phyloP scores from a whole-genome alignment of 2,113 vertebrate genomes.

The Etheostoma cragini region DNA sequence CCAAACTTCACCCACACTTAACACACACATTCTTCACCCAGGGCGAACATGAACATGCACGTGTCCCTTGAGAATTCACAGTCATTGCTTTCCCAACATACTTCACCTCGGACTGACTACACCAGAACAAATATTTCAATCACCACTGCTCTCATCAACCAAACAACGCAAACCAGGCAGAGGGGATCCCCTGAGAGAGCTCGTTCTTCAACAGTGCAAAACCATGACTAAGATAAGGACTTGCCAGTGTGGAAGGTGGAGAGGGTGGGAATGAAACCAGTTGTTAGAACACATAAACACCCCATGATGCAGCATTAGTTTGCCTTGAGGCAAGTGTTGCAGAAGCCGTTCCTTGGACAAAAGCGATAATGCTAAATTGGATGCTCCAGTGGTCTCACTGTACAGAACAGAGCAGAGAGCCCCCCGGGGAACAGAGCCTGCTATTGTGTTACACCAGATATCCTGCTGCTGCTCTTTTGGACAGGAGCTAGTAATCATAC shows the following conservation, averaged over 20 bases:
- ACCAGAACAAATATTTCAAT: constrained; percentile 70
- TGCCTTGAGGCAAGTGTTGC: constrained; percentile 38
- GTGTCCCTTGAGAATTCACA: constrained; percentile 43
- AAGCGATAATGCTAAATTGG: constrained; percentile 39
- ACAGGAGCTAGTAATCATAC: constrained; percentile 72
- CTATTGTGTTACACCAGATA: constrained; percentile 83
- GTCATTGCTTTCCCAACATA: constrained; percentile 52
- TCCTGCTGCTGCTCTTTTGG: constrained; percentile 75
- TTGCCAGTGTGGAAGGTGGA: constrained; percentile 40
- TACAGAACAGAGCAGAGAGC: constrained; percentile 16
- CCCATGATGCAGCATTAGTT: constrained; percentile 23
- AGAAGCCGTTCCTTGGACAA: constrained; percentile 33
- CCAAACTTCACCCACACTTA: constrained; percentile 51
- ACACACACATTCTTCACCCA: constrained; percentile 62
- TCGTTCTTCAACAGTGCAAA: constrained; percentile 61
- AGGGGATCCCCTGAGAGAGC: constrained; percentile 59
- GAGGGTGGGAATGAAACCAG: constrained; percentile 47
- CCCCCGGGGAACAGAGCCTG: constrained; percentile 61
- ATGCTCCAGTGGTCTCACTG: constrained; percentile 54
- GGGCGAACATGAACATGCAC: constrained; percentile 47
- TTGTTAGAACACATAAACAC: constrained; percentile 48
- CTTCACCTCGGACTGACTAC: constrained; percentile 41
- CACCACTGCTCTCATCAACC: constrained; percentile 49
- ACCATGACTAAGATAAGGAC: constrained; percentile 69
- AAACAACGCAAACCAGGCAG: constrained; percentile 46